These are phyloP conservation scores for Tragelaphus imberbis DNA, from an alignment of 2,113 vertebrate species.

Conservation along the genomic window DNA sequence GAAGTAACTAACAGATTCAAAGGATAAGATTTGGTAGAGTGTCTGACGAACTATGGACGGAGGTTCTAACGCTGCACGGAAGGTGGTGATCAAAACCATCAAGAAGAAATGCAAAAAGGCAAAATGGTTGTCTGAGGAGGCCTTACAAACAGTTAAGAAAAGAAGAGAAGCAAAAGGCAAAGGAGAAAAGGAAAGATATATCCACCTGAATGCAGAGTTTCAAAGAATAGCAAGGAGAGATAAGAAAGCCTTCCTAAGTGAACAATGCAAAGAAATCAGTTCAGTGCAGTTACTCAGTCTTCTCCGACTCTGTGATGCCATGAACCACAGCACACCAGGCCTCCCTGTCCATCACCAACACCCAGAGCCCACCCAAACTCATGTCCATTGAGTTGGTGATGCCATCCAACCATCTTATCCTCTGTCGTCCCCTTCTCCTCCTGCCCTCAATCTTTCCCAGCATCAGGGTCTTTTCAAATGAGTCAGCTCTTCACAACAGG, in stretches of 20 bases:
- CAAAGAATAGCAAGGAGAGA: background rate
- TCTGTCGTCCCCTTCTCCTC: background rate
- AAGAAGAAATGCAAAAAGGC: background rate
- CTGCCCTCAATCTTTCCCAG: background rate
- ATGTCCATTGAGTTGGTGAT: background rate
- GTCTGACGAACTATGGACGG: background rate
- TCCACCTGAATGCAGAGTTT: background rate
- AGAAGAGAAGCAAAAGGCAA: background rate
- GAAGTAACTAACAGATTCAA: background rate
- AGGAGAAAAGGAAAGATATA: background rate
- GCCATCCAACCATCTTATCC: background rate
- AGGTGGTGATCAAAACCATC: background rate
- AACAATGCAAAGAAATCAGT: background rate
- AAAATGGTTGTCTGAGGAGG: background rate
- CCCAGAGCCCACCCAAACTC: background rate
- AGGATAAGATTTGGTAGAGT: background rate
- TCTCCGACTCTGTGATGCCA: background rate
- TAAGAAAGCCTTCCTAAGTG: background rate
- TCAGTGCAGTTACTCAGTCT: background rate
- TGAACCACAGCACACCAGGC: background rate
- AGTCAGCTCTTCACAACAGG: background rate
- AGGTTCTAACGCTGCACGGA: background rate
- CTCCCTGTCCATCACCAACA: background rate
- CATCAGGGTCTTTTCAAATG: background rate
- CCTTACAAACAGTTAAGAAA: background rate